Conservation (phyloP, 2,888 invertebrate genomes). For the Salticus scenicus region DNA sequence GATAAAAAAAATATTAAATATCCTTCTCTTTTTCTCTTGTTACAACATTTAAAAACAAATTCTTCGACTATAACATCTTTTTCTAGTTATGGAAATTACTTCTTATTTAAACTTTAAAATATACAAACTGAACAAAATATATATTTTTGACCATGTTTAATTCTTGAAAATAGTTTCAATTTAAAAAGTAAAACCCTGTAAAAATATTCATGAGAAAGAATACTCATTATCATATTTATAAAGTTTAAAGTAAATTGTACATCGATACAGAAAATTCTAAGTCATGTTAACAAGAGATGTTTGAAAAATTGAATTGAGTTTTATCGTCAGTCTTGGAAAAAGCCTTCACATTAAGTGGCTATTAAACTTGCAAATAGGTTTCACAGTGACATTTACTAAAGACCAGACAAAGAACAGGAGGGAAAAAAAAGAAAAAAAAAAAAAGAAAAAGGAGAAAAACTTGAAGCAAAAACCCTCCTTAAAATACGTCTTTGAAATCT, state of each 20-base stretch:
- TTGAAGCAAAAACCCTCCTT: background rate
- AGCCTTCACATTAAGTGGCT: background rate
- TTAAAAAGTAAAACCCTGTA: too few species aligned
- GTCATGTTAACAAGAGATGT: background rate
- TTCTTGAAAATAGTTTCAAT: too few species aligned
- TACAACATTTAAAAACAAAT: too few species aligned
- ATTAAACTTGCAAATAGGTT: conserved; percentile 19
- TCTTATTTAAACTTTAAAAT: too few species aligned
- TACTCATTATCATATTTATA: background rate
- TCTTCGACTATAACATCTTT: too few species aligned
- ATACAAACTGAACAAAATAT: too few species aligned
- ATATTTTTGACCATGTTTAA: too few species aligned
- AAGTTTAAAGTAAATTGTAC: background rate
- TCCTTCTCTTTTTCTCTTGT: too few species aligned
- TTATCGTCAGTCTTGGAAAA: background rate
- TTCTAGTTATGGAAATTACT: too few species aligned
- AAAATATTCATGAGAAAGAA: background rate
- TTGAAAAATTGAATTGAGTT: background rate
- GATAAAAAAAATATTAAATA: too few species aligned
- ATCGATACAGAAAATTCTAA: background rate
- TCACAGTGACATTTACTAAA: conserved; percentile 10
- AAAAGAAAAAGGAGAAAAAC: background rate
- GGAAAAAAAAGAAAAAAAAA: background rate
- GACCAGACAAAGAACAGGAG: background rate
- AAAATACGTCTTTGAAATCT: conserved; percentile 30